Evolutionary conservation across 2,113 vertebrate species (phyloP).

Genomic region (Sakesphorus luctuosus): DNA sequence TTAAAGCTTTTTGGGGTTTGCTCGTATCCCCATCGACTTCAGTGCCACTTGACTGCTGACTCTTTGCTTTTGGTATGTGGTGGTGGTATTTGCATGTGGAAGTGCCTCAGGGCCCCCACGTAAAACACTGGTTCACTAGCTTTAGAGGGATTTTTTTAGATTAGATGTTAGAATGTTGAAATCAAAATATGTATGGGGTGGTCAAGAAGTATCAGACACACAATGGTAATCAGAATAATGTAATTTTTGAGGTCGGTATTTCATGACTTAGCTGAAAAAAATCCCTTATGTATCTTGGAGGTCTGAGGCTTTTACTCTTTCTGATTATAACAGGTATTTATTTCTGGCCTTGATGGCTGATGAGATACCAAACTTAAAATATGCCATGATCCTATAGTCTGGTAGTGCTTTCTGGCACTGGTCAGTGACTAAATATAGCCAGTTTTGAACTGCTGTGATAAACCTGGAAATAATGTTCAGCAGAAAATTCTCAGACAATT

Average conservation of each 20-base stretch:
- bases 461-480: conserved; percentile 62
- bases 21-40: background rate
- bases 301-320: conserved; percentile 15
- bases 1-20: conserved; percentile 16
- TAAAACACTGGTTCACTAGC: conserved; percentile 30
- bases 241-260: background rate
- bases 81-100: conserved; percentile 36
- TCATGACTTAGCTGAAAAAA: background rate
- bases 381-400: conserved; percentile 61
- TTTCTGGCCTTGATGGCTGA: conserved; percentile 47
- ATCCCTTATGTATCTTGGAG: background rate
- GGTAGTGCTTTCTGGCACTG: conserved; percentile 56
- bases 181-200: conserved; percentile 18
- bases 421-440: conserved; percentile 56
- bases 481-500: conserved; percentile 65
- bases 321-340: conserved; percentile 38
- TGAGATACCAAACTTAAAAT: conserved; percentile 65
- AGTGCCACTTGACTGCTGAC: background rate
- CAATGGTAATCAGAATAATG: background rate
- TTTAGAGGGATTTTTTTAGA: conserved; percentile 31
- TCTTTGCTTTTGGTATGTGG: conserved; percentile 10
- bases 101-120: conserved; percentile 4
- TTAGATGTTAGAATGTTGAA: conserved; percentile 48
- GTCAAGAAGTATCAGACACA: background rate
- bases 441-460: conserved; percentile 1